These are phyloP conservation scores for Pelagia noctiluca DNA, from an alignment of 30 jellyfish, hydroid and myxozoan species.

Conservation along the genomic window DNA sequence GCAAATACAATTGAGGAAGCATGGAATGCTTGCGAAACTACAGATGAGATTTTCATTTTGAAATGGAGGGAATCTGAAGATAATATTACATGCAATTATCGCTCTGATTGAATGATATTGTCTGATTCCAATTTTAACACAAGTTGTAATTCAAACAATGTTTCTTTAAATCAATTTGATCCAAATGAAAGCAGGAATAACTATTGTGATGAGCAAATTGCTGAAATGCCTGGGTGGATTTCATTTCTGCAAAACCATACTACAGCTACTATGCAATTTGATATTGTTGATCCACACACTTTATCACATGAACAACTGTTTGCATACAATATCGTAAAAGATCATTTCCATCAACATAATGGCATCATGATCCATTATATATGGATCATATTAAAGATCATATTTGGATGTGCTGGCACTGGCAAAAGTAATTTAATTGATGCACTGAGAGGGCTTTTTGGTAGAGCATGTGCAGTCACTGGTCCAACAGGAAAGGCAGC, in stretches of 20 bases:
- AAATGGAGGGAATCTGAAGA: slow-evolving; percentile 28
- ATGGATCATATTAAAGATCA: no score
- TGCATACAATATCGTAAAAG: slow-evolving; percentile 9
- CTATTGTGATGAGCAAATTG: slow-evolving; percentile 6
- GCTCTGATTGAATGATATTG: neutral
- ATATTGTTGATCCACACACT: neutral
- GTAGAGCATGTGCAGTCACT: neutral
- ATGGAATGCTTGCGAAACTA: slow-evolving; percentile 16
- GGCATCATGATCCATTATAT: slow-evolving; percentile 8
- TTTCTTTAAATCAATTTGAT: no score
- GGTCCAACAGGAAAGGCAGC: slow-evolving; percentile 25
- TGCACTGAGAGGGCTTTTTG: neutral
- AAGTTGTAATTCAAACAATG: no score
- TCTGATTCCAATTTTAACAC: no score
- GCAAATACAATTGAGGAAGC: neutral
- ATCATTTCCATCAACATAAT: slow-evolving; percentile 9
- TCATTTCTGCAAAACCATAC: neutral
- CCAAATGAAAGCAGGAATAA: neutral
- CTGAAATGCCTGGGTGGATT: slow-evolving; percentile 47
- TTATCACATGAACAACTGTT: neutral
- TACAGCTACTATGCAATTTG: neutral
- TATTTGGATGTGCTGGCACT: slow-evolving; percentile 39
- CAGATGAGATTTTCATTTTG: neutral
- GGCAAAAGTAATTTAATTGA: slow-evolving; percentile 18
- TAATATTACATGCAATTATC: neutral